Conservation (phyloP, 2,797 vertebrate species). For the Melanogrammus aeglefinus region DNA sequence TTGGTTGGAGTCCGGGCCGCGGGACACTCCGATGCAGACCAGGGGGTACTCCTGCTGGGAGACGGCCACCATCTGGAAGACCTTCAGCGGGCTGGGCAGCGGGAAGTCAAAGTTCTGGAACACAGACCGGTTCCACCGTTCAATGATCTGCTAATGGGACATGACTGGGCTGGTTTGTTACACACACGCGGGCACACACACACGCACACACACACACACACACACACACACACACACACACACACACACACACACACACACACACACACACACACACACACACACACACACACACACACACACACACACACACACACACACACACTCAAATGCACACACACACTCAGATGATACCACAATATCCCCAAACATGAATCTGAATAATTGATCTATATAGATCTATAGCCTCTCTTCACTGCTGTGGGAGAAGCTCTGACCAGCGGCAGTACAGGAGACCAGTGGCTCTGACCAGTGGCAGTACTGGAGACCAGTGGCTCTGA, state of each 20-base stretch:
- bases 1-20: slow-evolving; percentile 43
- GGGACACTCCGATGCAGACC: slow-evolving; percentile 81
- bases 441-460: no score
- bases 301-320: neutral
- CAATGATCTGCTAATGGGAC: neutral
- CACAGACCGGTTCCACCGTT: neutral
- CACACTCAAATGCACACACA: neutral
- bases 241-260: no score
- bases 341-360: neutral
- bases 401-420: neutral
- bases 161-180: neutral
- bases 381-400: neutral
- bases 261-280: neutral
- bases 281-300: neutral
- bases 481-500: no score
- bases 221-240: no score
- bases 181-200: no score
- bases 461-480: no score
- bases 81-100: slow-evolving; percentile 77
- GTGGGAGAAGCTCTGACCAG: neutral
- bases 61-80: slow-evolving; percentile 81
- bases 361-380: neutral
- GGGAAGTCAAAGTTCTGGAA: slow-evolving; percentile 87
- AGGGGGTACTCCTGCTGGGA: slow-evolving; percentile 82
- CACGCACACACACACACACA: no score